Conservation (phyloP, 2,113 vertebrate genomes). For the Lanius collurio region DNA sequence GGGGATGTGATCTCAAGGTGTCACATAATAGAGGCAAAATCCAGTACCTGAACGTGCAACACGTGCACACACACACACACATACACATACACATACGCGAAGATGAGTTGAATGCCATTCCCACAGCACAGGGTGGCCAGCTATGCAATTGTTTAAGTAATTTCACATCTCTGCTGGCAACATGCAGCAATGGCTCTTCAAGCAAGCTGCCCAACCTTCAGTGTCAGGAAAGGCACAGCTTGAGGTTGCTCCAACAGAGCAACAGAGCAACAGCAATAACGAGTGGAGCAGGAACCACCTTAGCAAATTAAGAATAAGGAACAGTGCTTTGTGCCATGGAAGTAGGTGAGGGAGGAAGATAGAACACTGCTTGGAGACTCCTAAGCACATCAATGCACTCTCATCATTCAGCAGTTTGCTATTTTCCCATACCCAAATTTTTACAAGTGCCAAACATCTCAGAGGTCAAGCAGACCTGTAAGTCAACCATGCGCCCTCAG, state of each 20-base stretch:
- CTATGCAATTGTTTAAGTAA: neutral
- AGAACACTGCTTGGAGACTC: neutral
- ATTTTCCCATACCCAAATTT: neutral
- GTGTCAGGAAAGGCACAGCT: neutral
- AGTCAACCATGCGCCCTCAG: neutral
- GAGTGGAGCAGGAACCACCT: neutral
- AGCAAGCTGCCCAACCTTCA: rapidly evolving
- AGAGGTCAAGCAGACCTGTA: neutral
- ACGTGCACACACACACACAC: neutral
- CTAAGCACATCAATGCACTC: neutral
- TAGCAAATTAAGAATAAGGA: neutral
- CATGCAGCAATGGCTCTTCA: neutral
- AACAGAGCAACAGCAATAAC: neutral
- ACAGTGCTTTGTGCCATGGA: rapidly evolving
- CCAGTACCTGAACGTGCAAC: rapidly evolving
- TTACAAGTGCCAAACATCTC: neutral
- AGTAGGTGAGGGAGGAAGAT: neutral
- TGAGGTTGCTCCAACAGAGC: neutral
- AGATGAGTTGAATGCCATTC: neutral
- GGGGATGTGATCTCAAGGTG: neutral
- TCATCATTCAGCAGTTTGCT: neutral
- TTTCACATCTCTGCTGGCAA: neutral
- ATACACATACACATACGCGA: neutral
- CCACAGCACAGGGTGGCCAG: neutral
- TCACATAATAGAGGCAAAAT: neutral